These are phyloP conservation scores for Pseudochirops corinnae DNA, from an alignment of 2,797 vertebrate genomes.

Conservation along the genomic window DNA sequence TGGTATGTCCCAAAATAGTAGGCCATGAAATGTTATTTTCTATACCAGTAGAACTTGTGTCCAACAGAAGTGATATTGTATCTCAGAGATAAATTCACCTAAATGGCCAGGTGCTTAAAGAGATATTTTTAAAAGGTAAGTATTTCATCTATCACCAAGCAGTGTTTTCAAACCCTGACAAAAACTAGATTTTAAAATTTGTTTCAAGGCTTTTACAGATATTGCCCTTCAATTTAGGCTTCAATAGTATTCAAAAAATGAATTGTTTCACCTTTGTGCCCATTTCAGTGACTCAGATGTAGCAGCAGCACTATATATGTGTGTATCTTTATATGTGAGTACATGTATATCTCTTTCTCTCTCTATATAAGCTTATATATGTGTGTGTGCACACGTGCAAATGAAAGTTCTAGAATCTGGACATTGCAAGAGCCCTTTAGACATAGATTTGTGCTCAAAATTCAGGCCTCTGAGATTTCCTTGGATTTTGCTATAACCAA, in stretches of 20 bases:
- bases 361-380: too few species aligned
- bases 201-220: conserved; percentile 76
- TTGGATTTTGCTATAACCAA: conserved; percentile 29
- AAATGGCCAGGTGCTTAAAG: conserved; percentile 77
- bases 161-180: conserved; percentile 76
- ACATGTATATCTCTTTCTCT: too few species aligned
- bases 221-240: conserved; percentile 80
- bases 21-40: conserved; percentile 75
- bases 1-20: conserved; percentile 70
- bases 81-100: conserved; percentile 77
- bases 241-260: conserved; percentile 76
- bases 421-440: conserved; percentile 76
- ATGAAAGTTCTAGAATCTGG: conserved; percentile 78
- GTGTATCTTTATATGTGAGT: neutral
- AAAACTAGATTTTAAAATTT: conserved; percentile 79
- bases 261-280: conserved; percentile 76
- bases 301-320: conserved; percentile 50
- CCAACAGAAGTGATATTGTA: conserved; percentile 81
- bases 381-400: conserved; percentile 60
- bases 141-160: conserved; percentile 82
- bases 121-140: conserved; percentile 78
- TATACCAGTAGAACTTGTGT: conserved; percentile 71
- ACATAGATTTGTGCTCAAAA: conserved; percentile 81
- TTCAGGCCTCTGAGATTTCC: conserved; percentile 64
- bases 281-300: conserved; percentile 76